Base-by-base conservation (phyloP, 2,888 invertebrate species). In the Brachyptera putata region DNA sequence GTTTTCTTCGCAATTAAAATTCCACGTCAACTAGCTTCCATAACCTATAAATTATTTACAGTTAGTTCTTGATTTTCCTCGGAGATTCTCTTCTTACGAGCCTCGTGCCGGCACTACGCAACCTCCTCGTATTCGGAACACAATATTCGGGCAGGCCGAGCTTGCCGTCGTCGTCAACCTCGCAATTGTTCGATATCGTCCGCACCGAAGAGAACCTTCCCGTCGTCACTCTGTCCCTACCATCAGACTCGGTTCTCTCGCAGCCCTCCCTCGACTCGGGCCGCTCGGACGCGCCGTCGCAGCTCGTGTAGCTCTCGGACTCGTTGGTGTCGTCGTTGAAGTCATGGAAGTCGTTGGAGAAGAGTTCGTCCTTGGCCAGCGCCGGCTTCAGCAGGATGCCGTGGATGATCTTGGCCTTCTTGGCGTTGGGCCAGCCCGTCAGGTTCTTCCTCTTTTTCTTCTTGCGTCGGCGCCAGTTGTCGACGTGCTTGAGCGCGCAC, bases 371-470 rank as follows among this genome's bases (percentile, higher is more conserved):
- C n/a, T n/a, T n/a, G n/a, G n/a, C n/a, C 39, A 3, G 39, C 13
- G 13, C 39, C 18, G 2, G 2, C 21, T 43, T 43, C 3, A 43
- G 18, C 14, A n/a, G 16, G 11, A 18, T 11, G 16, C 2, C 3
- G 4, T 16, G 3, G 16, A 4, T 18, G 3, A 18, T 16, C 43
- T 43, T 50, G 43, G 43, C 21, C 21, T 34, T 34, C 37, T 34
- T 53, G 7, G 53, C 53, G 11, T 18, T 34, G 5, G 91, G 91
- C 91, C 91, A 91, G 7, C 91, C 91, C 0, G 91, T 91, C 63
- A 84, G 79, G 73, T 91, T 91, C 75, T 86, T 84, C 72, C 84
- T 81, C 70, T 84, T 84, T 64, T 80, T 79, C 56, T 62, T 65
- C 60, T 60, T 64, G 9, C 62, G 53, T 4, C 21, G 14, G 34